These are phyloP conservation scores for Microtus pennsylvanicus DNA, from an alignment of 2,113 vertebrate genomes.

Conservation along the genomic window DNA sequence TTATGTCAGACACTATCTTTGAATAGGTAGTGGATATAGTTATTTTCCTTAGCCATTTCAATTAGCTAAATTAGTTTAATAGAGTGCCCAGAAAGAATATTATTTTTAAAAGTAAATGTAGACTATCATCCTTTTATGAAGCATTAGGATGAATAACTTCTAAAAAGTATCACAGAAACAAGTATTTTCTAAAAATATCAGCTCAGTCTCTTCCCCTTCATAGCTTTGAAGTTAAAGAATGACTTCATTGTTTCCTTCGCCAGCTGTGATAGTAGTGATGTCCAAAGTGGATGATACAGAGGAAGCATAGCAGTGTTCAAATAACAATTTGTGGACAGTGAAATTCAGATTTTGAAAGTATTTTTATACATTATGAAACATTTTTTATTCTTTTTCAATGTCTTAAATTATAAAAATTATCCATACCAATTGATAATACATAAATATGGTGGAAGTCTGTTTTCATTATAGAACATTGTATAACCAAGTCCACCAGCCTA, in stretches of 20 bases:
- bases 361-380: background rate
- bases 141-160: background rate
- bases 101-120: constrained; percentile 14
- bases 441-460: background rate
- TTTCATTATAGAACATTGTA: background rate
- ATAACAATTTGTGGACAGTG: background rate
- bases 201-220: background rate
- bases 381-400: background rate
- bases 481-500: background rate
- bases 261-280: background rate
- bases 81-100: background rate
- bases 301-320: background rate
- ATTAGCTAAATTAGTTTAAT: background rate
- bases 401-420: constrained; percentile 1
- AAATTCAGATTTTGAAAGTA: background rate
- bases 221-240: constrained; percentile 14
- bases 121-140: background rate
- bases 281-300: background rate
- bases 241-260: background rate
- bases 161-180: background rate
- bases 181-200: background rate
- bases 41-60: background rate
- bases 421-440: background rate
- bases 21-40: background rate
- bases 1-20: background rate